Evolutionary conservation across 2,797 vertebrate species (phyloP).

Genomic region (Huso huso): DNA sequence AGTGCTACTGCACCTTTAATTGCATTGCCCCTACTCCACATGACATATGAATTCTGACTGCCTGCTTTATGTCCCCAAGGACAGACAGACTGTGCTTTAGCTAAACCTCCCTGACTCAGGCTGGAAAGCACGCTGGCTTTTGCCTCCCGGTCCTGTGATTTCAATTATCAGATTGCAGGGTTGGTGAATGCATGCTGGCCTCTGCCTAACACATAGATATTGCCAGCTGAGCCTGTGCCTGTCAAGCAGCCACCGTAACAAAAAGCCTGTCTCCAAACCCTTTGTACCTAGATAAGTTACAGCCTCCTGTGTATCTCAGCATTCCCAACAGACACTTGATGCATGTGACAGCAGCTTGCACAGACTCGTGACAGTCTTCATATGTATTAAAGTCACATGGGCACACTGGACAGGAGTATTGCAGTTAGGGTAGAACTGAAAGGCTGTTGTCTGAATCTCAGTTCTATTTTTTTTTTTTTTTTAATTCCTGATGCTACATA

Average conservation of each 20-base stretch:
- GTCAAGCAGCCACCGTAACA: background rate
- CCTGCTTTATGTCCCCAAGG: background rate
- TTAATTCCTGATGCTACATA: background rate
- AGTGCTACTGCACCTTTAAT: background rate
- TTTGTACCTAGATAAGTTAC: background rate
- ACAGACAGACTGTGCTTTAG: slow-evolving; percentile 6
- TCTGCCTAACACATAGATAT: background rate
- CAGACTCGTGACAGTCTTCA: too few species aligned
- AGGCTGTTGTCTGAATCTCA: too few species aligned
- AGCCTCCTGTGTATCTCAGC: background rate
- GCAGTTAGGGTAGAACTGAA: too few species aligned
- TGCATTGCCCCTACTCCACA: background rate
- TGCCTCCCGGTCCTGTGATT: slow-evolving; percentile 13
- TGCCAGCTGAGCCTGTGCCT: background rate
- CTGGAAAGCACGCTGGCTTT: slow-evolving; percentile 16
- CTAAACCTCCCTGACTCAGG: slow-evolving; percentile 2
- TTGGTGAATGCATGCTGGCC: slow-evolving; percentile 7
- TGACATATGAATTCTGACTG: background rate
- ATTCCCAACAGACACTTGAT: too few species aligned
- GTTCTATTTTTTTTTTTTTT: too few species aligned
- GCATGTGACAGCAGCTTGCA: too few species aligned
- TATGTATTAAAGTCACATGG: too few species aligned
- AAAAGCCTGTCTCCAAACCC: too few species aligned
- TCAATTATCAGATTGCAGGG: slow-evolving; percentile 13
- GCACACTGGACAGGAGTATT: too few species aligned